Evolutionary conservation across 1,140 invertebrate species (phyloP).

Genomic region (Papilio dardanus): DNA sequence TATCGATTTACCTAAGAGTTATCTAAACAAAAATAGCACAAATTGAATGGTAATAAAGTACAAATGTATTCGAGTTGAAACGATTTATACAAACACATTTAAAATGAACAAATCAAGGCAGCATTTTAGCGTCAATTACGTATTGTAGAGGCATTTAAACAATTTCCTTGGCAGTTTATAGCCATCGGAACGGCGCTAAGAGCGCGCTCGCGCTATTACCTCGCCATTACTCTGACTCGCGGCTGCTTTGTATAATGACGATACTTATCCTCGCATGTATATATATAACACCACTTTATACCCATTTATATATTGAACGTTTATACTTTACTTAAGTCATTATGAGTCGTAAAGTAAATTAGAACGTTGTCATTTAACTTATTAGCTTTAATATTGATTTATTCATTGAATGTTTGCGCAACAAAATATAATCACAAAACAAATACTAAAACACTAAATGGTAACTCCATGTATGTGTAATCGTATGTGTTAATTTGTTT

Average conservation of each 20-base stretch:
- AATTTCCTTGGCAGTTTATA: conserved; percentile 32
- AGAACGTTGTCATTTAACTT: background rate
- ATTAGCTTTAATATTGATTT: no score
- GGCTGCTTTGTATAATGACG: conserved; percentile 28
- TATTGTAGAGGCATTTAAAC: conserved; percentile 31
- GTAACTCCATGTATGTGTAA: background rate
- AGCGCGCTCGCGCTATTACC: conserved; percentile 27
- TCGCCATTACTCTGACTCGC: conserved; percentile 29
- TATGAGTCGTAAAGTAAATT: background rate
- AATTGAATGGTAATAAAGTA: background rate
- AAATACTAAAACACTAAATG: no score
- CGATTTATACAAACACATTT: background rate
- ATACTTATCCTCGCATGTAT: conserved; percentile 18
- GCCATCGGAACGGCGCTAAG: conserved; percentile 21
- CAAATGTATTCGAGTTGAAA: background rate
- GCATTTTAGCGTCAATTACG: conserved; percentile 29
- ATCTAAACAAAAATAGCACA: no score
- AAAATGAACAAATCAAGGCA: conserved; percentile 21
- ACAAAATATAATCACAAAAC: no score
- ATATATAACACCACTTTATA: conserved; percentile 3
- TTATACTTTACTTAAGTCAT: background rate
- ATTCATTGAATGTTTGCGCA: no score
- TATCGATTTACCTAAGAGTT: no score
- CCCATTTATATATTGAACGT: background rate
- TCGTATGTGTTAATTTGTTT: background rate